Conservation (phyloP, 2,888 invertebrate genomes). For the Pristionchus japonicus region DNA sequence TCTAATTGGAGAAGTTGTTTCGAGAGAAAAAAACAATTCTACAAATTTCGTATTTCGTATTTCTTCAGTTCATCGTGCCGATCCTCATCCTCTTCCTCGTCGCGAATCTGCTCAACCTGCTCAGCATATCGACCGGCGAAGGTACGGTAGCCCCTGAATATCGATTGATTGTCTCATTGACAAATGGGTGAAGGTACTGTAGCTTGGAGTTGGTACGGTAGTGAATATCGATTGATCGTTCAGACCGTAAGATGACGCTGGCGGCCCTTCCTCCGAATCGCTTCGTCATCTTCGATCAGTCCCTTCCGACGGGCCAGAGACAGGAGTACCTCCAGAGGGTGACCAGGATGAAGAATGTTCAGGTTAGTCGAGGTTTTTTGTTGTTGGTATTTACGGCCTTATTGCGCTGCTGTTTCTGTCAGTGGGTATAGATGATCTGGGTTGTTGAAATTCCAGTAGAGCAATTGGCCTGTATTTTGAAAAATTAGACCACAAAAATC, state of each 20-base stretch:
- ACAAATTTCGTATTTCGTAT: no score
- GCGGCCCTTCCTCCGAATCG: neutral
- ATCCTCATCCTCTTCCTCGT: conserved; percentile 45
- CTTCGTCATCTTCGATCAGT: conserved; percentile 23
- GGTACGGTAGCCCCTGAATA: neutral
- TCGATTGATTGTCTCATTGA: neutral
- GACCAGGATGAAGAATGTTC: neutral
- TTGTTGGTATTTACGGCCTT: neutral
- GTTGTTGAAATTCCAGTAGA: no score
- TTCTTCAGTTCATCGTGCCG: conserved; percentile 46
- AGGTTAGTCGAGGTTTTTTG: neutral
- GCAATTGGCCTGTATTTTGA: no score
- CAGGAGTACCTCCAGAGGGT: neutral
- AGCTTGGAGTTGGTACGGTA: neutral
- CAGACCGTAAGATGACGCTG: neutral
- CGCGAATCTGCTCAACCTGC: conserved; percentile 38
- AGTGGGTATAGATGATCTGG: neutral
- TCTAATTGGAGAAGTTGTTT: neutral
- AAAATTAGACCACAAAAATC: no score
- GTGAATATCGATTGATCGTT: neutral
- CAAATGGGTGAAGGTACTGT: no score
- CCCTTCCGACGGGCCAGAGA: neutral
- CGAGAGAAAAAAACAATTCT: no score
- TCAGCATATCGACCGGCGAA: neutral
- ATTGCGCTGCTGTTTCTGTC: neutral